phyloP scores from a whole-genome alignment of 2,888 invertebrate genomes.

The Apodemia zela region DNA sequence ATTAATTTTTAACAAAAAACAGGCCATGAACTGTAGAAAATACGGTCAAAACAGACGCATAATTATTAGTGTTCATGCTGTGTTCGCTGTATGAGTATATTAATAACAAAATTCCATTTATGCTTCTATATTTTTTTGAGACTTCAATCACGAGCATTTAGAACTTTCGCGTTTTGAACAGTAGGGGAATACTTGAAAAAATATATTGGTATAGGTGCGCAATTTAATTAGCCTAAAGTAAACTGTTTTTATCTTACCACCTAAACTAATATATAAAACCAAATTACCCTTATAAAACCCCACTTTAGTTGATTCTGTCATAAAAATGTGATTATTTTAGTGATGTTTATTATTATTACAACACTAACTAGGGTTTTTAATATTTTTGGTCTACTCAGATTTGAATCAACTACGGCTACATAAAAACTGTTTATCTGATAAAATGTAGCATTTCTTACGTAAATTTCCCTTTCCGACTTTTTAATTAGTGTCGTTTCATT shows the following conservation, averaged over 20 bases:
- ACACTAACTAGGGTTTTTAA: not conserved
- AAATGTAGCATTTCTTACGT: conserved; percentile 4
- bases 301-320: too few species aligned
- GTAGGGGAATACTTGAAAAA: too few species aligned
- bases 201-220: too few species aligned
- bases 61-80: conserved; percentile 5
- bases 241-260: too few species aligned
- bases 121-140: too few species aligned
- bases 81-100: not conserved
- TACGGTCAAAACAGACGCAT: not conserved
- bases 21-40: not conserved
- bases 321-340: too few species aligned
- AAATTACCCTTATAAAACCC: too few species aligned
- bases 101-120: not conserved
- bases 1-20: conserved; percentile 6
- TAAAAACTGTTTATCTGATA: conserved; percentile 6
- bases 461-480: conserved; percentile 19
- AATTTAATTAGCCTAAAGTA: too few species aligned
- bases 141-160: too few species aligned
- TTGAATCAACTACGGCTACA: not conserved
- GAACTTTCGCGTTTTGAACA: too few species aligned
- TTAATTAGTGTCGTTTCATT: conserved; percentile 23
- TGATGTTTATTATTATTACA: too few species aligned
- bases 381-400: not conserved
- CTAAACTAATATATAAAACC: too few species aligned